Percentiles rank a stretch among this genome's conserved stretches.
These are phyloP conservation scores for Neoseiulus cucumeris DNA, from an alignment of 1,140 invertebrate species.

Conservation along the genomic window DNA sequence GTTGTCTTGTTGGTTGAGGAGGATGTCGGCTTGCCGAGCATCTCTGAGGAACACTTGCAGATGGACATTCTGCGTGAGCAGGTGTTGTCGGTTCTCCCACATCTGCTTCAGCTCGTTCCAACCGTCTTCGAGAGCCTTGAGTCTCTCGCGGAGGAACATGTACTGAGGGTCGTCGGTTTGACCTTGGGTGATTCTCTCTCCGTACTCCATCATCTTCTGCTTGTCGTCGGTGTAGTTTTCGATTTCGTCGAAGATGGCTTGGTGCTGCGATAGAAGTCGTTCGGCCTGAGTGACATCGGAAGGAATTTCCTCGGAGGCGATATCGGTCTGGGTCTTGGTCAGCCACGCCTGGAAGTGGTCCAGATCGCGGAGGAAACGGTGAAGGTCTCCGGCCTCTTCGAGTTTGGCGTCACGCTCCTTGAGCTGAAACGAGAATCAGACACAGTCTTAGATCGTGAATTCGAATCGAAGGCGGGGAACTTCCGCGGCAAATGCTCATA, in stretches of 20 bases:
- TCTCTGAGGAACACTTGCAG: conserved; percentile 88
- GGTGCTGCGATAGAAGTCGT: conserved; percentile 79
- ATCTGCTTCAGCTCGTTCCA: conserved; percentile 98
- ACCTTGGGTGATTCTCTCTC: conserved; percentile 70
- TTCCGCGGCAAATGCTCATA: too few species aligned
- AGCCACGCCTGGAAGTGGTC: conserved; percentile 99
- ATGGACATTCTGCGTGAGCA: conserved; percentile 81
- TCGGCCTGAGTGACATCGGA: conserved; percentile 89
- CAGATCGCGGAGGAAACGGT: conserved; percentile 90
- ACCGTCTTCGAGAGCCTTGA: conserved; percentile 91
- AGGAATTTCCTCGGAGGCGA: conserved; percentile 93
- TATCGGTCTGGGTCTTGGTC: conserved; percentile 88
- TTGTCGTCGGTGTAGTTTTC: conserved; percentile 97
- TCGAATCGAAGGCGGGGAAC: too few species aligned
- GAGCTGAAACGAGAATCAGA: conserved; percentile 33
- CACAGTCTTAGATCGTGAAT: too few species aligned
- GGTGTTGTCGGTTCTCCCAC: conserved; percentile 94
- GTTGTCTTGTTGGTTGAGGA: conserved; percentile 93
- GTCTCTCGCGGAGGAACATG: conserved; percentile 87
- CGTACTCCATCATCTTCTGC: conserved; percentile 98
- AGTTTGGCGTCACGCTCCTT: conserved; percentile 93
- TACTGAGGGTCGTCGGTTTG: conserved; percentile 72
- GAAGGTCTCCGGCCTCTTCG: conserved; percentile 94
- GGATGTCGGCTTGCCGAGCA: conserved; percentile 87
- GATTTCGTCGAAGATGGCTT: conserved; percentile 93